Evolutionary conservation across 2,888 invertebrate species (phyloP), one percentile per base, ranked within the genome.

Genomic region (Drosophila leonis): DNA sequence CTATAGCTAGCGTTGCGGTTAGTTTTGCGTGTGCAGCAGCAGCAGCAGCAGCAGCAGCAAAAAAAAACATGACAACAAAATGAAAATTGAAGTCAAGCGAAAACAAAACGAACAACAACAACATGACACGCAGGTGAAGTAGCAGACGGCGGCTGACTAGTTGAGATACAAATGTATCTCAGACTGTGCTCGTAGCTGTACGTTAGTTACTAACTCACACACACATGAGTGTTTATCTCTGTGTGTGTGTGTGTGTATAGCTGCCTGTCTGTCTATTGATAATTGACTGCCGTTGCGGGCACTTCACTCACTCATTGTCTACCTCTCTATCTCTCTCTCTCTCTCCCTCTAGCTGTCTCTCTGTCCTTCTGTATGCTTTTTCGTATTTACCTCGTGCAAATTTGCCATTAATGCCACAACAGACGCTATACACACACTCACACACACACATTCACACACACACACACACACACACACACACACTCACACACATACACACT

Each of bases 371-470:
- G 65, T 69, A 54, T 64, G 31, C 46, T 57, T 72, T 66, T 71
- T 64, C 65, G 66, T 89, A 89, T 86, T 87, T 90, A 73, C 82
- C 82, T 76, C 75, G 89, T 86, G 88, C 90, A 89, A 90, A 90
- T 86, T 86, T 86, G 89, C 90, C 79, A 86, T 86, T 86, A 86
- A 79, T 79, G 79, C 75, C 84, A 73, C 61, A 76, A 88, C 84
- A 90, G 88, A 89, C 83, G 74, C 64, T 67, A 60, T 15, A 69
- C 42, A 62, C 60, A 64, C 64, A 27, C 35, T 41, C 52, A 29
- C 24, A 59, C 12, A 13, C 51, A 63, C 51, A 9, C 18, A 65
- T 27, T 6, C 41, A 59, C 62, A 55, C 46, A 35, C 24, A 57
- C 9, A 10, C 49, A 64, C 42, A 12, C 15, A 70, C 27, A 12